phyloP scores from a whole-genome alignment of 2,888 invertebrate species.

The Cheilosia urbana region DNA sequence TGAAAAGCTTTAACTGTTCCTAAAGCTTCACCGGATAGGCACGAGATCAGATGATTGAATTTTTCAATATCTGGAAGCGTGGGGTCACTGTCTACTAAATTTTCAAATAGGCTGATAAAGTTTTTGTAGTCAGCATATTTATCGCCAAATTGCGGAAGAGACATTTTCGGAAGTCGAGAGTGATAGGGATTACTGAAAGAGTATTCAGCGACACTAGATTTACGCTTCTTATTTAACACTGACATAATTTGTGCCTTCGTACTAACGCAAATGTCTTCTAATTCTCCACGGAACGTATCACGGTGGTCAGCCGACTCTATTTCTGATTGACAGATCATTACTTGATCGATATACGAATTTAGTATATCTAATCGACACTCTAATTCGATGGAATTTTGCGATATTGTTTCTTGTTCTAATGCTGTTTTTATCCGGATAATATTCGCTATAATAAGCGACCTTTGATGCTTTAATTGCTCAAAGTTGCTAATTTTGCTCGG shows the following conservation, averaged over 20 bases:
- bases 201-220: conserved; percentile 20
- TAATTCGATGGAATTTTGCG: not conserved
- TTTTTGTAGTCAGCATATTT: conserved; percentile 42
- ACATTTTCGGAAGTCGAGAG: conserved; percentile 39
- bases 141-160: conserved; percentile 24
- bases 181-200: conserved; percentile 9
- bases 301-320: too few species aligned
- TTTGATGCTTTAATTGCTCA: too few species aligned
- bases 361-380: not conserved
- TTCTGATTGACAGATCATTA: too few species aligned
- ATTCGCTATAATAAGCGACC: not conserved
- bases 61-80: conserved; percentile 50
- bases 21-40: conserved; percentile 65
- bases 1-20: conserved; percentile 67
- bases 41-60: conserved; percentile 61
- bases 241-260: conserved; percentile 7
- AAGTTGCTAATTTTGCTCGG: too few species aligned
- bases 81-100: conserved; percentile 6
- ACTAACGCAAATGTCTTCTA: conserved; percentile 10
- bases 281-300: too few species aligned
- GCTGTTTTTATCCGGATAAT: not conserved
- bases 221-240: conserved; percentile 15
- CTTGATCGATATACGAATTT: too few species aligned
- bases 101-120: conserved; percentile 29
- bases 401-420: not conserved